These are phyloP conservation scores for Spilosoma lubricipeda DNA, from an alignment of 2,888 invertebrate genomes.

Conservation along the genomic window DNA sequence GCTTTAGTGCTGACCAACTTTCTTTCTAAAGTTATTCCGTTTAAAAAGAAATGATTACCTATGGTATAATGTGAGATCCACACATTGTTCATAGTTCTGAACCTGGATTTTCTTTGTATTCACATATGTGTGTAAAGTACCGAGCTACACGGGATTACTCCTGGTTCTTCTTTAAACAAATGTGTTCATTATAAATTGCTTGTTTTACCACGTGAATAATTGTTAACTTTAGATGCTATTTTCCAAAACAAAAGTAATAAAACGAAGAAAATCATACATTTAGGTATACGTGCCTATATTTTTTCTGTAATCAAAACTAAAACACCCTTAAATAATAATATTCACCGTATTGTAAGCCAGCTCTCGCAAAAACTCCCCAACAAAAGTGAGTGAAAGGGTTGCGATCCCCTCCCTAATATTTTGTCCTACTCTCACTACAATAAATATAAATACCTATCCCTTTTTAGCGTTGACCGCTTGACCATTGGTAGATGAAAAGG, in stretches of 20 bases:
- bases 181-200: not conserved
- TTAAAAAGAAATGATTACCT: no score
- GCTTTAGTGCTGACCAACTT: no score
- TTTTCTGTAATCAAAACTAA: not conserved
- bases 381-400: constrained; percentile 43
- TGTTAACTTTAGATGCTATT: not conserved
- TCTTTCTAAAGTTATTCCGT: no score
- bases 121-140: no score
- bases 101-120: no score
- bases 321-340: constrained; percentile 13
- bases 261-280: not conserved
- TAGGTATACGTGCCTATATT: no score
- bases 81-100: no score
- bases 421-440: constrained; percentile 39
- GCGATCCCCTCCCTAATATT: constrained; percentile 35
- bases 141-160: no score
- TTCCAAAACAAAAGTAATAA: not conserved
- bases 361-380: constrained; percentile 39
- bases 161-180: no score
- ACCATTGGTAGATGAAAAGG: constrained; percentile 73
- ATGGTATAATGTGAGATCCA: no score
- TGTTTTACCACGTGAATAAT: not conserved
- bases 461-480: constrained; percentile 73
- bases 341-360: constrained; percentile 16
- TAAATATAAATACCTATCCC: constrained; percentile 49